Conservation (phyloP, 2,113 vertebrate species). For the Chitala chitala region DNA sequence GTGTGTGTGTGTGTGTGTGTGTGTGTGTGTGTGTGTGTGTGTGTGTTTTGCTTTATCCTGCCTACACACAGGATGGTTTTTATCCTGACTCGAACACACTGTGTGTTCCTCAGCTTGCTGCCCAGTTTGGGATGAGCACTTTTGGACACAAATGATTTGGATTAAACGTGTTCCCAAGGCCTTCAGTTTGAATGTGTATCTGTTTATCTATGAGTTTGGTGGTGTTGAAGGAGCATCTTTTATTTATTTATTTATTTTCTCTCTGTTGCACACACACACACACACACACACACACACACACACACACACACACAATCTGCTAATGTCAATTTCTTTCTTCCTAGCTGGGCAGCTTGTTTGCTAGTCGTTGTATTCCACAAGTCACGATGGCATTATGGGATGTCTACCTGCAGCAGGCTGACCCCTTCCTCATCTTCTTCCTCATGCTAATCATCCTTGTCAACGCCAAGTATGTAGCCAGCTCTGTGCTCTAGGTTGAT, state of each 20-base stretch:
- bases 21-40: too few species aligned
- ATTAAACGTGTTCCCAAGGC: neutral
- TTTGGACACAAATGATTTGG: neutral
- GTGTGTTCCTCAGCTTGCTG: neutral
- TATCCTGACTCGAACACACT: too few species aligned
- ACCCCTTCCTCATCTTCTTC: constrained; percentile 97
- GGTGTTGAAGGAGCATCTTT: too few species aligned
- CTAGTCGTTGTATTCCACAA: constrained; percentile 78
- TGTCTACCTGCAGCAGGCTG: constrained; percentile 87
- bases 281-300: too few species aligned
- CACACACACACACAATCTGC: too few species aligned
- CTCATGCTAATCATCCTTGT: constrained; percentile 98
- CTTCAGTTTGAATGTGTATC: neutral
- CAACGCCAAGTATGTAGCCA: constrained; percentile 88
- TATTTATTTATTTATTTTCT: neutral
- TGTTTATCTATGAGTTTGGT: too few species aligned
- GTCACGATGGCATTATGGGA: constrained; percentile 93
- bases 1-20: too few species aligned
- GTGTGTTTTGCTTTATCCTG: too few species aligned
- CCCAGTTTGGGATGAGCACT: neutral
- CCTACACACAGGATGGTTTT: too few species aligned
- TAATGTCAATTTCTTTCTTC: too few species aligned
- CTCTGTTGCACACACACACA: too few species aligned
- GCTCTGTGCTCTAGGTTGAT: neutral
- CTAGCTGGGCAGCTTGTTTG: constrained; percentile 90